Conservation (phyloP, 2,888 invertebrate species). For the Drosophila phalerata region DNA sequence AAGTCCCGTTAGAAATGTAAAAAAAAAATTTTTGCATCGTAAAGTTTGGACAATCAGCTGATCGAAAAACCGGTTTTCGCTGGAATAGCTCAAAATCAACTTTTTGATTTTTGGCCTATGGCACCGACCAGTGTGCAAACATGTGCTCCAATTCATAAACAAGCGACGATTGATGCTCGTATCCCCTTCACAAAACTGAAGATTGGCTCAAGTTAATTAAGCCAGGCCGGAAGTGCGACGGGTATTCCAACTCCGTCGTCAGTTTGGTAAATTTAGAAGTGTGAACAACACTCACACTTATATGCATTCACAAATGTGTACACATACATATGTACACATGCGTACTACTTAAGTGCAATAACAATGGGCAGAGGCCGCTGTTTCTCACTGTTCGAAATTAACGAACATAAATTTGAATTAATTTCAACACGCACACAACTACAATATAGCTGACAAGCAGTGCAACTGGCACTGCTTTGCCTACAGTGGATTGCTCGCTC, state of each 20-base stretch:
- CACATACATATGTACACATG: not conserved
- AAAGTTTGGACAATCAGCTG: too few relatives aligned
- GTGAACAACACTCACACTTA: conserved; percentile 34
- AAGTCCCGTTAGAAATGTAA: too few relatives aligned
- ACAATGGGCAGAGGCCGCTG: conserved; percentile 25
- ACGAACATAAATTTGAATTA: conserved; percentile 74
- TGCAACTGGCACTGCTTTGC: conserved; percentile 42
- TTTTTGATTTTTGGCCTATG: too few relatives aligned
- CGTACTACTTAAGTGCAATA: conserved; percentile 38
- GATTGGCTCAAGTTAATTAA: conserved; percentile 42
- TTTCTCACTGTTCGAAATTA: conserved; percentile 55
- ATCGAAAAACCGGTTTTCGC: too few relatives aligned
- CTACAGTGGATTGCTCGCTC: conserved; percentile 1
- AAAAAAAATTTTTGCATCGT: too few relatives aligned
- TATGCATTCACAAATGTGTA: conserved; percentile 1
- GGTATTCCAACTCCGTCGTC: conserved; percentile 32
- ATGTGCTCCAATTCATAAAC: conserved; percentile 50
- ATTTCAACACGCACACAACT: conserved; percentile 47
- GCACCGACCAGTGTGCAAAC: too few relatives aligned
- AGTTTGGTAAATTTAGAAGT: conserved; percentile 46
- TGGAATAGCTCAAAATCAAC: too few relatives aligned
- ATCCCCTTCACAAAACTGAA: conserved; percentile 41
- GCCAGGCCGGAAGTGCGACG: conserved; percentile 58
- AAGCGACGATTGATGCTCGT: conserved; percentile 5
- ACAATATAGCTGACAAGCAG: conserved; percentile 36